Conservation (phyloP, 1,140 invertebrate species). For the Nylanderia fulva region DNA sequence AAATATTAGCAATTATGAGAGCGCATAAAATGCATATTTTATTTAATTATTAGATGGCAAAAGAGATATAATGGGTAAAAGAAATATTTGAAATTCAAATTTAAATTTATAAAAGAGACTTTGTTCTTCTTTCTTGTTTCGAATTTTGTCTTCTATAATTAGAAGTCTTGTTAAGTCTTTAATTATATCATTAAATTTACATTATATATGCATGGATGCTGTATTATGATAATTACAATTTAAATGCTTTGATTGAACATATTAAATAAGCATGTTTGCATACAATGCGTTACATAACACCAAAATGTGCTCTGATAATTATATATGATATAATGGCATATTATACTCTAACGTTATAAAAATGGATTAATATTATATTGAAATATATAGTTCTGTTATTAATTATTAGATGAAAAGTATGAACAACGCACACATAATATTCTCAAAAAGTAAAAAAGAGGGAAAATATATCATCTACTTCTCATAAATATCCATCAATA, state of each 20-base stretch:
- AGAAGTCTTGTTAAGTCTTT: background rate
- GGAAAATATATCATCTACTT: background rate
- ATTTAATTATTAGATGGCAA: background rate
- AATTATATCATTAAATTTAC: background rate
- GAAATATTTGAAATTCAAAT: too few species aligned
- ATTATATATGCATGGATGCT: background rate
- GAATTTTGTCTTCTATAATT: background rate
- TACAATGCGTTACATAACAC: background rate
- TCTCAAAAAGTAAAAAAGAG: background rate
- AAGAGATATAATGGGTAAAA: background rate
- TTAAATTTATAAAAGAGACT: too few species aligned
- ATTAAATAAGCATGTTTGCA: slow-evolving; percentile 1
- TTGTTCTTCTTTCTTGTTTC: too few species aligned
- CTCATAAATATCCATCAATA: background rate
- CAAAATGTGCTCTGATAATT: slow-evolving; percentile 17
- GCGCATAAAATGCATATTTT: background rate
- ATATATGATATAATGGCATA: background rate
- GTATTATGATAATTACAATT: slow-evolving; percentile 1
- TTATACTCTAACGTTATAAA: slow-evolving; percentile 8
- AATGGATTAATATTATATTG: background rate
- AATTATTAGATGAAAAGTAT: background rate
- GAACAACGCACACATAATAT: background rate
- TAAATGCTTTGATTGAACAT: slow-evolving; percentile 9
- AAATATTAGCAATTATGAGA: background rate
- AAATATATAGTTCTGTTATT: background rate